These are phyloP conservation scores for Limonius californicus DNA, from an alignment of 1,140 invertebrate genomes.

Conservation along the genomic window DNA sequence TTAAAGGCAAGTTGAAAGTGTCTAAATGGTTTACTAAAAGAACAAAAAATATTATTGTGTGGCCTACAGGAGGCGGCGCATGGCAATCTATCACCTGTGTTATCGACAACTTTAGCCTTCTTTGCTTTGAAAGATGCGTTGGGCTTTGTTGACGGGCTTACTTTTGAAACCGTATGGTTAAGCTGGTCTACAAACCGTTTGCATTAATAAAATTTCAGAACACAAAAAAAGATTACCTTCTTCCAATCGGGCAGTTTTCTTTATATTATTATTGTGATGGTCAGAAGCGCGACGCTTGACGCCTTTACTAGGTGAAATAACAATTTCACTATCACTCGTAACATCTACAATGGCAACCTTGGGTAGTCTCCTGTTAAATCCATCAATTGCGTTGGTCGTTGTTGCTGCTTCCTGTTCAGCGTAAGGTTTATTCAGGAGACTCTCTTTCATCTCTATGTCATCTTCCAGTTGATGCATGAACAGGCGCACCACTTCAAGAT, in stretches of 20 bases:
- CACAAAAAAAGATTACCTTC: too few species aligned
- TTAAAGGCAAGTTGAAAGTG: slow-evolving; percentile 25
- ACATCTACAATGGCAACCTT: not conserved
- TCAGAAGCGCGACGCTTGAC: slow-evolving; percentile 9
- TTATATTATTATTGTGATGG: slow-evolving; percentile 18
- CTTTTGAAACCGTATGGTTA: not conserved
- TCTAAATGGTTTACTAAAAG: not conserved
- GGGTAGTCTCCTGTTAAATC: not conserved
- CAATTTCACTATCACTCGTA: not conserved
- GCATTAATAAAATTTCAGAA: too few species aligned
- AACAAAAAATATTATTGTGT: too few species aligned
- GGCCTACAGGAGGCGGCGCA: too few species aligned
- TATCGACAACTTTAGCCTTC: slow-evolving; percentile 7
- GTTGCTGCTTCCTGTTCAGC: too few species aligned
- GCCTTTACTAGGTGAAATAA: not conserved
- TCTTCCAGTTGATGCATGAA: not conserved
- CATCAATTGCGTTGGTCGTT: too few species aligned
- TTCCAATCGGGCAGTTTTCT: not conserved
- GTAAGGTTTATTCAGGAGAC: too few species aligned
- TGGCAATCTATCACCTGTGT: slow-evolving; percentile 16
- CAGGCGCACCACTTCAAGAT: not conserved
- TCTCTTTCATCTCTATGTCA: not conserved
- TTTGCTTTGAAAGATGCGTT: not conserved
- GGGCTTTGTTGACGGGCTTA: not conserved
- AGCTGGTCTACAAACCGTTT: too few species aligned